phyloP scores from a whole-genome alignment of 2,888 invertebrate genomes.

The Vesta saturnalis region DNA sequence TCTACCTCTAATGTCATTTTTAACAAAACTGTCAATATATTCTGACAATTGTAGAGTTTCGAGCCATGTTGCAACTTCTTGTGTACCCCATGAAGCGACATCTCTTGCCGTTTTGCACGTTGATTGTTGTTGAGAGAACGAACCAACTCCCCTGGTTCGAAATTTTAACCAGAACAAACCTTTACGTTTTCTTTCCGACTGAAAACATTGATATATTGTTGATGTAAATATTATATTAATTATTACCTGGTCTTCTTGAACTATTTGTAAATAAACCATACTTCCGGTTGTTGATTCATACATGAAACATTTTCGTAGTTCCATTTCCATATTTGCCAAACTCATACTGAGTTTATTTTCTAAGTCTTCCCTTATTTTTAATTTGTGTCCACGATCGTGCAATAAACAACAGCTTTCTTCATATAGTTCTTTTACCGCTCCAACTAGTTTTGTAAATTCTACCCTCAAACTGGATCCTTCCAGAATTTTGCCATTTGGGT shows the following conservation, averaged over 20 bases:
- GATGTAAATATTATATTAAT: too few relatives aligned
- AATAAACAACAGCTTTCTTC: slow-evolving; percentile 78
- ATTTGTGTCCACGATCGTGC: slow-evolving; percentile 73
- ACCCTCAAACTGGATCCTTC: slow-evolving; percentile 63
- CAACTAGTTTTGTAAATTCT: slow-evolving; percentile 80
- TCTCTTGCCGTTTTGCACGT: slow-evolving; percentile 64
- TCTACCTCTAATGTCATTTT: slow-evolving; percentile 91
- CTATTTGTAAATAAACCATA: slow-evolving; percentile 67
- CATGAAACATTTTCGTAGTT: slow-evolving; percentile 74
- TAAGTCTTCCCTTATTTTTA: slow-evolving; percentile 73
- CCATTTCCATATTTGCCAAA: slow-evolving; percentile 76
- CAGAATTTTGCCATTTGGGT: slow-evolving; percentile 83
- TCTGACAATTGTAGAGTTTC: slow-evolving; percentile 88
- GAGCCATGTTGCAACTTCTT: slow-evolving; percentile 92
- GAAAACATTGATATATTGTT: too few relatives aligned
- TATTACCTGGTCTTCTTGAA: slow-evolving; percentile 65
- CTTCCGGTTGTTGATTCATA: slow-evolving; percentile 67
- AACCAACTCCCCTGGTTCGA: slow-evolving; percentile 61
- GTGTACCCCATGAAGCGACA: slow-evolving; percentile 81
- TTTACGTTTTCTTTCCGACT: slow-evolving; percentile 66
- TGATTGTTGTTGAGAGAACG: slow-evolving; percentile 61
- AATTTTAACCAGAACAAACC: slow-evolving; percentile 78
- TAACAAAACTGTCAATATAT: slow-evolving; percentile 89
- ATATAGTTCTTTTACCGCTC: slow-evolving; percentile 72
- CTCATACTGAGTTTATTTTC: slow-evolving; percentile 75